Conservation (phyloP, 2,113 vertebrate genomes). For the Eonycteris spelaea region DNA sequence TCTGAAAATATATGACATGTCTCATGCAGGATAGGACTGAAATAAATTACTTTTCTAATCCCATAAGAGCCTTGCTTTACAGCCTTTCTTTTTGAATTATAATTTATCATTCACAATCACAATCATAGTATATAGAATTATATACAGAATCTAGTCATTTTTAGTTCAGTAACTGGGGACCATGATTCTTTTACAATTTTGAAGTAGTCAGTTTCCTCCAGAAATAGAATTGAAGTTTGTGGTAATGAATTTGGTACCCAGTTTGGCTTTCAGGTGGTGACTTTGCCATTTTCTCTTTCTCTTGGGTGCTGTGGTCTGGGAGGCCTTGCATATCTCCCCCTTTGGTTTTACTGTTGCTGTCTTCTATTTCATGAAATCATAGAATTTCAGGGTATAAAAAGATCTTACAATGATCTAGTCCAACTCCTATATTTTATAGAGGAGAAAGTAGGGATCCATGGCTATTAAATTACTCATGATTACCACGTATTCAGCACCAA, state of each 20-base stretch:
- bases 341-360: background rate
- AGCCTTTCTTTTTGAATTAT: constrained; percentile 50
- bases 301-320: background rate
- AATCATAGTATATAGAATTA: constrained; percentile 44
- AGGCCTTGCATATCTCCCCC: background rate
- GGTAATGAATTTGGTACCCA: background rate
- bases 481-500: background rate
- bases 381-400: background rate
- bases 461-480: background rate
- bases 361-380: background rate
- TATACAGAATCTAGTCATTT: constrained; percentile 39
- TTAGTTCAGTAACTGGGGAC: constrained; percentile 1
- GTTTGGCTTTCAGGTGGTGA: background rate
- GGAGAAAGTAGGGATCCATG: background rate
- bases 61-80: constrained; percentile 64
- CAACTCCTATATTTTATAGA: background rate
- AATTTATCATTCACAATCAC: constrained; percentile 64
- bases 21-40: constrained; percentile 46
- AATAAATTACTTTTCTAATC: constrained; percentile 73
- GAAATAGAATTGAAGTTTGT: constrained; percentile 8
- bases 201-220: constrained; percentile 4
- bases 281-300: background rate
- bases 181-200: background rate
- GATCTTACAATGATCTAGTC: background rate
- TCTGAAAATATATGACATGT: constrained; percentile 73